Evolutionary conservation across 30 jellyfish, hydroid and myxozoan genomes (phyloP).

Genomic region (Hydra vulgaris): DNA sequence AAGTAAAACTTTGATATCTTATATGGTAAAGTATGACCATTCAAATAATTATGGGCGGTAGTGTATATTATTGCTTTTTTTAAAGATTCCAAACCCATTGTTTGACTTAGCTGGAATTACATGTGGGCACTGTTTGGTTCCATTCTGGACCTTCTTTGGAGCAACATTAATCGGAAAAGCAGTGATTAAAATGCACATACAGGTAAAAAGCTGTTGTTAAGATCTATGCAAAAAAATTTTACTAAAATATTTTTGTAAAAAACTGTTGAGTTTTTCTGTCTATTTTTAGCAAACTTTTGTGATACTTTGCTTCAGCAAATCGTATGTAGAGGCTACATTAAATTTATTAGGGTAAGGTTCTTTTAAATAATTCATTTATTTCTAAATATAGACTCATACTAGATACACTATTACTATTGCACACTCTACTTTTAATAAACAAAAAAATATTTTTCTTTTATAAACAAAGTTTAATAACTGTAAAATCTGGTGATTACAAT

Average conservation of each 20-base stretch:
- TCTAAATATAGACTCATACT: too few relatives aligned
- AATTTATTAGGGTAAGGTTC: slow-evolving; percentile 71
- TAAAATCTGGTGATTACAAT: too few relatives aligned
- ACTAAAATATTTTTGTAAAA: not conserved
- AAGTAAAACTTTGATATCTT: too few relatives aligned
- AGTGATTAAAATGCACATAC: slow-evolving; percentile 86
- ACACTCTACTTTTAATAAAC: too few relatives aligned
- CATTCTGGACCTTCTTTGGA: slow-evolving; percentile 98
- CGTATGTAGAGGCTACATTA: slow-evolving; percentile 60
- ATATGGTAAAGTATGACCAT: too few relatives aligned
- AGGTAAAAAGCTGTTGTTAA: slow-evolving; percentile 32
- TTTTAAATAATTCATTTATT: too few relatives aligned
- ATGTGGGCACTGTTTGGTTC: slow-evolving; percentile 98
- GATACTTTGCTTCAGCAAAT: slow-evolving; percentile 80
- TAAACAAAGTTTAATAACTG: too few relatives aligned
- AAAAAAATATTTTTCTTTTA: too few relatives aligned
- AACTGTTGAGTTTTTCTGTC: not conserved
- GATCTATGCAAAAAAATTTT: not conserved
- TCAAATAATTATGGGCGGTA: too few relatives aligned
- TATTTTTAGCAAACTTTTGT: slow-evolving; percentile 82
- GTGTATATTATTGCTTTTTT: too few relatives aligned
- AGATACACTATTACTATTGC: too few relatives aligned
- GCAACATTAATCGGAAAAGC: slow-evolving; percentile 99
- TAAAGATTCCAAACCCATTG: slow-evolving; percentile 90
- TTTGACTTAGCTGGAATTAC: slow-evolving; percentile 98